Base-by-base conservation (phyloP, 1,140 invertebrate species). In the Drosophila ficusphila region DNA sequence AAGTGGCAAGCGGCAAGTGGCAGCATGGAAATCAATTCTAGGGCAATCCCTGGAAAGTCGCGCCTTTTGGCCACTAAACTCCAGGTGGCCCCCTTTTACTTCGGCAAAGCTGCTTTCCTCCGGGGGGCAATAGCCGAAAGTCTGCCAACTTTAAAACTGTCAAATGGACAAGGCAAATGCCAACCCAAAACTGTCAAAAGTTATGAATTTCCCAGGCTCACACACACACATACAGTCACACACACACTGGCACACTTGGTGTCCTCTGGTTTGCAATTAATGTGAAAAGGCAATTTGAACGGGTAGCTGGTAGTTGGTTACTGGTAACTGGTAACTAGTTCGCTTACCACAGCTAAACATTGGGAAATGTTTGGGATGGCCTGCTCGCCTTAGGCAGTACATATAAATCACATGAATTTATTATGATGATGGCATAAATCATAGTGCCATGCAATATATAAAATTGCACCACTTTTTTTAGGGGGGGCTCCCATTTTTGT, bases 371-470 rank as follows among this genome's bases (percentile, higher is more conserved):
- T 29, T 48, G 53, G 58, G 18, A 21, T 33, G 42, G 11, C 29
- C 27, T 21, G 34, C 23, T 16, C 25, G 75, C 69, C 79, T 79
- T 54, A 85, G 56, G 76, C 76, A 36, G 33, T 36, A 47, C 62
- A 76, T 76, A 90, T 90, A 90, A 90, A 90, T 90, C 88, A 90
- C 48, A 79, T 86, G 72, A 90, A 90, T 90, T 90, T 90, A 90
- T 90, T 90, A 90, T 90, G 86, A 90, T 90, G 88, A 90, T 86
- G 75, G 71, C 78, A 88, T 90, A 90, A 90, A 90, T 90, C 86
- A 89, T 77, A 73, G 33, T 34, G 44, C 48, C 57, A 75, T 85
- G 58, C 56, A 60, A 79, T 83, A 83, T 85, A 85, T 79, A 86
- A 83, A 83, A 86, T 72, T 79, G 65, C 76, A 83, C 46, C 52